Percentiles rank a stretch among this genome's conserved stretches.
phyloP scores from a whole-genome alignment of 1,140 invertebrate species.

The Himalopsyche phryganea region DNA sequence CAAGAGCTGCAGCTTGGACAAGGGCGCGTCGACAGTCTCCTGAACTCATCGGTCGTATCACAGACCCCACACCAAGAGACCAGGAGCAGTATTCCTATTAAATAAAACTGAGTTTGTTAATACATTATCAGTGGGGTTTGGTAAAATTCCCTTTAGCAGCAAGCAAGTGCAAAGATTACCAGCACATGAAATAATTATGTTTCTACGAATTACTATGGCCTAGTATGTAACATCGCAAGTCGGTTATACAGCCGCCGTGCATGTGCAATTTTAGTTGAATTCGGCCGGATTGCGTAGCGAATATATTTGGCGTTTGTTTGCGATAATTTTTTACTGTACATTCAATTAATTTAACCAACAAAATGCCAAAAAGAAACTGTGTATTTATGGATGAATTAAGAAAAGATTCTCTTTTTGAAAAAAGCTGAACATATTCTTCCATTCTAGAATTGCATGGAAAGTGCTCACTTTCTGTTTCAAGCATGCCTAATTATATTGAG shows the following conservation, averaged over 20 bases:
- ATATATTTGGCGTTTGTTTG: neutral
- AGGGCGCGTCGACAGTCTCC: slow-evolving; percentile 47
- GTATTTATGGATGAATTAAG: too few relatives aligned
- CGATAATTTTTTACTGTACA: too few relatives aligned
- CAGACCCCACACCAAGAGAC: slow-evolving; percentile 45
- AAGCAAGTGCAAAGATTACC: neutral
- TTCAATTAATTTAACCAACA: too few relatives aligned
- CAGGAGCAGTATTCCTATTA: slow-evolving; percentile 47
- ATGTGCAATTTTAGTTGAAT: too few relatives aligned
- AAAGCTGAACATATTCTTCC: too few relatives aligned
- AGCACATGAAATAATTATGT: neutral
- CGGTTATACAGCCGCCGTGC: too few relatives aligned
- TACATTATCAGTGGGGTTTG: neutral
- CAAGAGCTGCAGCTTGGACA: slow-evolving; percentile 47
- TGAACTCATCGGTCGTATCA: slow-evolving; percentile 43
- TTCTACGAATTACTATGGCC: neutral
- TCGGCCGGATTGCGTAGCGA: neutral
- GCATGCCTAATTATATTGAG: too few relatives aligned
- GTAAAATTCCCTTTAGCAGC: neutral
- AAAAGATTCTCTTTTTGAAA: too few relatives aligned
- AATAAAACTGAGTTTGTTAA: neutral
- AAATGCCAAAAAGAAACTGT: too few relatives aligned
- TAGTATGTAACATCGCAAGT: neutral
- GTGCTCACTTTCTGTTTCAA: too few relatives aligned
- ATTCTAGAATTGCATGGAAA: too few relatives aligned